These are phyloP conservation scores for Enhydra lutris DNA, from an alignment of 2,113 vertebrate species.

Conservation along the genomic window DNA sequence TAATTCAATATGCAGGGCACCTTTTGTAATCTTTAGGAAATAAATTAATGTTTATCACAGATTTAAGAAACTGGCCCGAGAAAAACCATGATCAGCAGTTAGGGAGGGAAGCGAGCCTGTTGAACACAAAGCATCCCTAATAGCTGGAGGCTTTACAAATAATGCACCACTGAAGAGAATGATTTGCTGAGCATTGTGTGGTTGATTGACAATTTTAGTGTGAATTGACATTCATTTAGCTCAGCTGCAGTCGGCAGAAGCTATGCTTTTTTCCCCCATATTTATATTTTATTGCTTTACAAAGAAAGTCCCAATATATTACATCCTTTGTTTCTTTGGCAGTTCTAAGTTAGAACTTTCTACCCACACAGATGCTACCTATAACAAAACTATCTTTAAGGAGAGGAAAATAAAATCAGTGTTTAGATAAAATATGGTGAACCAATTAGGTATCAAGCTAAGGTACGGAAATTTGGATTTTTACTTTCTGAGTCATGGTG, in stretches of 20 bases:
- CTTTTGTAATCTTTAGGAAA: slow-evolving; percentile 39
- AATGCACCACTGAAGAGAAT: slow-evolving; percentile 50
- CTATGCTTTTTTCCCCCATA: background rate
- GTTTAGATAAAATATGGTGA: slow-evolving; percentile 30
- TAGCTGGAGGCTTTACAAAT: slow-evolving; percentile 4
- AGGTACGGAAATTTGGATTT: background rate
- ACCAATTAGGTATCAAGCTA: background rate
- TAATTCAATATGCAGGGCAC: slow-evolving; percentile 8
- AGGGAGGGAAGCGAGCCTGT: slow-evolving; percentile 20
- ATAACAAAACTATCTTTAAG: slow-evolving; percentile 33
- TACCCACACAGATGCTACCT: slow-evolving; percentile 32
- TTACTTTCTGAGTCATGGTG: background rate
- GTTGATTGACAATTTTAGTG: slow-evolving; percentile 19
- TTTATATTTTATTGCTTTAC: slow-evolving; percentile 61
- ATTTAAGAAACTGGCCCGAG: slow-evolving; percentile 51
- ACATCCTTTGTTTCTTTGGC: slow-evolving; percentile 48
- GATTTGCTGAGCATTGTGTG: slow-evolving; percentile 34
- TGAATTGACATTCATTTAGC: background rate
- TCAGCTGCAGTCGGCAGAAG: slow-evolving; percentile 34
- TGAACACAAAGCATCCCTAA: background rate
- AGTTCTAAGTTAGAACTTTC: slow-evolving; percentile 53
- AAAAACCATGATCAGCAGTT: slow-evolving; percentile 36
- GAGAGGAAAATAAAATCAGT: slow-evolving; percentile 41
- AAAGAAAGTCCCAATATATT: slow-evolving; percentile 24
- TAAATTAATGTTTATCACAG: slow-evolving; percentile 54